Evolutionary conservation across 2,113 vertebrate species (phyloP), one percentile per base, ranked within the genome.

Genomic region (Oxyura jamaicensis): DNA sequence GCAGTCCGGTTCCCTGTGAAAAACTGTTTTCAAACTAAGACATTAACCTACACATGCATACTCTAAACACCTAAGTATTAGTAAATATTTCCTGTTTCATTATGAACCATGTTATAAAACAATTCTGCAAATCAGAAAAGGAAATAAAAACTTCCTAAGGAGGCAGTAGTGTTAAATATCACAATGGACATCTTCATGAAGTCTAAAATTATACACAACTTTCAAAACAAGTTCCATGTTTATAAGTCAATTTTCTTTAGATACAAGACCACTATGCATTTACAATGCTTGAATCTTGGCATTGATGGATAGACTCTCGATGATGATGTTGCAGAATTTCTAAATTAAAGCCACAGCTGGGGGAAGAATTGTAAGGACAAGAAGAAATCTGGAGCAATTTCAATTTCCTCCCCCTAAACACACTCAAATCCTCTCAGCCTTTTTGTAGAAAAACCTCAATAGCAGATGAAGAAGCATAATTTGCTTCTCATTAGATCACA

Each of bases 341-440:
- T 93, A 92, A 92, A 91, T 91, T 95, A 95, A 91, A 91, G 23
- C 48, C 67, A 92, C 84, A 92, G 91, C 78, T 95, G 87, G 82
- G 60, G 55, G 42, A 95, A 89, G 41, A 94, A 91, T 71, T 93
- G 29, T 56, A 91, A 83, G 74, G 67, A 86, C 56, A 88, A 88
- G 86, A 88, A 92, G 46, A 95, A 95, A 95, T 89, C 35, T 86
- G 83, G 52, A 81, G 62, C 33, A 84, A 82, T 89, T 95, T 97
- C 86, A 86, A 48, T 72, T 69, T 84, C 58, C 33, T 88, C 20
- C 14, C 29, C 33, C 8, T 3, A 75, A 75, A 82, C 20, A 41
- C 44, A 92, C 60, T 75, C 66, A 93, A 84, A 86, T 91, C 20
- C 41, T 86, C 89, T 78, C 65, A 88, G 59, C 5, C 35, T 82